Conservation (phyloP, 2,888 invertebrate species). For the Apeira syringaria region DNA sequence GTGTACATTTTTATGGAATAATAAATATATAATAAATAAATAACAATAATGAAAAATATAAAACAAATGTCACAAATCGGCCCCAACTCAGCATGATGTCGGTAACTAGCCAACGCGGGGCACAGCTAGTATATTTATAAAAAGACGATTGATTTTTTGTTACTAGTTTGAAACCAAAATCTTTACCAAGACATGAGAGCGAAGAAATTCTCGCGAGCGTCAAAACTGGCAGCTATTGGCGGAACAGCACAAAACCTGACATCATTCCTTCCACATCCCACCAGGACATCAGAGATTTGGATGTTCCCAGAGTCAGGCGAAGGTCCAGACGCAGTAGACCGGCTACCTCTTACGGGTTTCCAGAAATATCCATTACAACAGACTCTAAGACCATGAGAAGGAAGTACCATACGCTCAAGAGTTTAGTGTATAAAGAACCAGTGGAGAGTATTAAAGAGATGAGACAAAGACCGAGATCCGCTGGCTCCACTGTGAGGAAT, state of each 20-base stretch:
- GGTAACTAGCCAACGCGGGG: no score
- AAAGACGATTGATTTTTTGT: no score
- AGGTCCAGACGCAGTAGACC: conserved; percentile 57
- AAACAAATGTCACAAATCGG: no score
- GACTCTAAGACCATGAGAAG: conserved; percentile 61
- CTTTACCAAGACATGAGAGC: conserved; percentile 57
- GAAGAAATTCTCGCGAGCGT: conserved; percentile 70
- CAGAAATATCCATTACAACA: conserved; percentile 69
- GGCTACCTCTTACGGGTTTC: conserved; percentile 64
- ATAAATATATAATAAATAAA: no score
- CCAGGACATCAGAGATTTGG: conserved; percentile 44
- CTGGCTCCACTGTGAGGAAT: conserved; percentile 70
- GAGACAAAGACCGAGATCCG: conserved; percentile 67
- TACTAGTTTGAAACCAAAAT: conserved; percentile 16
- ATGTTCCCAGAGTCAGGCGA: conserved; percentile 52
- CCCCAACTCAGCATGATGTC: no score
- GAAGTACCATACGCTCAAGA: conserved; percentile 57
- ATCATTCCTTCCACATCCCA: conserved; percentile 64
- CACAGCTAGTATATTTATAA: no score
- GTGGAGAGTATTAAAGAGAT: conserved; percentile 69
- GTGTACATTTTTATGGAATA: no score
- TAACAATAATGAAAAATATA: no score
- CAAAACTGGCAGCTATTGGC: conserved; percentile 69
- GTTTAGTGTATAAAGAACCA: conserved; percentile 70
- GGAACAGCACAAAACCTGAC: conserved; percentile 69